A percentile compares a stretch with the other conserved stretches of the same genome.
Conservation (phyloP, 2,113 vertebrate genomes). For the Anthoscopus minutus region DNA sequence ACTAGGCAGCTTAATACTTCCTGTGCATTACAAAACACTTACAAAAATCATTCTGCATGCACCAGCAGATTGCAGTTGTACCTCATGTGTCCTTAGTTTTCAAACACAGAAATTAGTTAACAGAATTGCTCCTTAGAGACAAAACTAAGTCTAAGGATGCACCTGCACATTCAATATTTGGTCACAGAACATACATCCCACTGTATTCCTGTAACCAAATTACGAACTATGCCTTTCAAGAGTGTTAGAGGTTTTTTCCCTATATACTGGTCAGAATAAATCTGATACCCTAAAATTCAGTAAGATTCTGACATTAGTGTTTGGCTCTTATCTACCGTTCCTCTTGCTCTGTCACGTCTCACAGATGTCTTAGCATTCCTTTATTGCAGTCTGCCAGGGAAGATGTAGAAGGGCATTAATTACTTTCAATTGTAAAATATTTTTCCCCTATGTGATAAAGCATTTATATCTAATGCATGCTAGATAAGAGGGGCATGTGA, state of each 20-base stretch:
- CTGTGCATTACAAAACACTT: not conserved
- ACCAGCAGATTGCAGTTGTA: not conserved
- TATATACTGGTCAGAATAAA: not conserved
- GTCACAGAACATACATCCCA: not conserved
- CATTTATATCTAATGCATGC: not conserved
- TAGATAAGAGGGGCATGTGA: not conserved
- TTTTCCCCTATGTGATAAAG: not conserved
- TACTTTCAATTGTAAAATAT: not conserved
- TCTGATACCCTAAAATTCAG: not conserved
- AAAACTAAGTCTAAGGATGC: not conserved
- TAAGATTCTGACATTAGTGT: not conserved
- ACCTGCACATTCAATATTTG: not conserved
- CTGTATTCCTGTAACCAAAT: not conserved
- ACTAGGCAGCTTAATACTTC: not conserved
- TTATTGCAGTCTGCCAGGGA: not conserved
- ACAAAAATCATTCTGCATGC: not conserved
- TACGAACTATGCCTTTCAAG: not conserved
- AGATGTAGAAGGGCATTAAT: not conserved
- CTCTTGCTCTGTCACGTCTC: not conserved
- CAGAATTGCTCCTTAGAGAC: not conserved
- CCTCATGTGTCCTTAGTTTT: not conserved
- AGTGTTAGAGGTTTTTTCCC: not conserved
- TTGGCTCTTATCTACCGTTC: not conserved
- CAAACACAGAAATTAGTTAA: not conserved
- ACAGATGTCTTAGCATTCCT: not conserved